A percentile compares a stretch with the other conserved stretches of the same genome.
Conservation (phyloP, 2,888 invertebrate species). For the Suillia variegata region DNA sequence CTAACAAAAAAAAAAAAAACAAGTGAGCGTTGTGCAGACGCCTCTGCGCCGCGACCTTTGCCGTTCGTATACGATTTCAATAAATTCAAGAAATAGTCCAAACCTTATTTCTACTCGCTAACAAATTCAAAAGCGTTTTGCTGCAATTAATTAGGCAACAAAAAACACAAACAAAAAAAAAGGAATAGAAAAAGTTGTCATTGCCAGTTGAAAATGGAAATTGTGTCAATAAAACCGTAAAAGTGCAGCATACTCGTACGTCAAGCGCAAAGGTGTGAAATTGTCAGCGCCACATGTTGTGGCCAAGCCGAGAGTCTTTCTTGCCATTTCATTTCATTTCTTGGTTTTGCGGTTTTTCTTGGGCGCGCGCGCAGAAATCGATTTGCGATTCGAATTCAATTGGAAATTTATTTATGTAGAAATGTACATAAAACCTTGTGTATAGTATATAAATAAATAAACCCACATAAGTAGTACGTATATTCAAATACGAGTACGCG, state of each 20-base stretch:
- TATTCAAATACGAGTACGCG: slow-evolving; percentile 9
- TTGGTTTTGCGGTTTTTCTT: no score
- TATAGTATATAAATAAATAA: slow-evolving; percentile 15
- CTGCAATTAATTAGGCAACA: no score
- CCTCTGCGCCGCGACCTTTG: no score
- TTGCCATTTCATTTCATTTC: neutral
- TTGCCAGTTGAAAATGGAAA: slow-evolving; percentile 30
- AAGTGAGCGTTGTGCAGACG: no score
- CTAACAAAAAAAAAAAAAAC: no score
- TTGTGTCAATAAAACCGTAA: slow-evolving; percentile 37
- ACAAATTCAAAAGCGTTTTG: no score
- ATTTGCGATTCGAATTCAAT: neutral
- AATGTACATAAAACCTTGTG: neutral
- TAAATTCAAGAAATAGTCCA: no score
- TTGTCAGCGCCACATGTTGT: slow-evolving; percentile 7
- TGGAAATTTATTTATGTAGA: neutral
- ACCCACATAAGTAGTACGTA: no score
- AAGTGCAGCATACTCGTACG: slow-evolving; percentile 30
- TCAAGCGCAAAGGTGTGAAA: slow-evolving; percentile 11
- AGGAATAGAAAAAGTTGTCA: slow-evolving; percentile 16
- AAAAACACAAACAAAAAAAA: no score
- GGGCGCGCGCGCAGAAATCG: neutral
- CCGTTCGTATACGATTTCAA: no score
- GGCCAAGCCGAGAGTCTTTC: neutral
- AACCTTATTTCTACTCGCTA: no score